Conservation (phyloP, 2,888 invertebrate genomes). For the Tanypteryx hageni region DNA sequence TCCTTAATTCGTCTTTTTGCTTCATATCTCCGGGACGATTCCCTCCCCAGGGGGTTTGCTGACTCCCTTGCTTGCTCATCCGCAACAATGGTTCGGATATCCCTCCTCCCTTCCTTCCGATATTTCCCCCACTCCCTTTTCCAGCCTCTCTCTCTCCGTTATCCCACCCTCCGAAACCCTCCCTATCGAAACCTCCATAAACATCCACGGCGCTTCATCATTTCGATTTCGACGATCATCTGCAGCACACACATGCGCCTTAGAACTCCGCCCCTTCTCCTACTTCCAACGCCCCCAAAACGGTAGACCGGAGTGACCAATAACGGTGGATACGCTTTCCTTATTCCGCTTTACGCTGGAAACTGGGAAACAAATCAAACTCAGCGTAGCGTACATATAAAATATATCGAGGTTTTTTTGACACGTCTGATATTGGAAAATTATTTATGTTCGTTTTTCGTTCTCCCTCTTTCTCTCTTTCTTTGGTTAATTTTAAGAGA, state of each 20-base stretch:
- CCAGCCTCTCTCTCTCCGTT: background rate
- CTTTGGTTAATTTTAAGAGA: too few species aligned
- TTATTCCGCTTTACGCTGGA: background rate
- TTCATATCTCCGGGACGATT: background rate
- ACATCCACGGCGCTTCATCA: background rate
- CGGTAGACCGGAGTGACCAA: background rate
- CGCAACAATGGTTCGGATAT: background rate
- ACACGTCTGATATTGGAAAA: background rate
- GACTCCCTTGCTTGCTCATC: background rate
- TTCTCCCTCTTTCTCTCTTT: background rate
- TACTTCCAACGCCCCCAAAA: background rate
- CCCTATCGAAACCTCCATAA: constrained; percentile 14
- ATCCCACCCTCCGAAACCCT: background rate
- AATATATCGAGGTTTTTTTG: background rate
- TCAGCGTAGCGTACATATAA: background rate
- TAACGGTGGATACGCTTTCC: background rate
- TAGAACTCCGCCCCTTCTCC: background rate
- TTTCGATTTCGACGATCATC: constrained; percentile 20
- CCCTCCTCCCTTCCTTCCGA: background rate
- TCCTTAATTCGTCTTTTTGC: constrained; percentile 1
- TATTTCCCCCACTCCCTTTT: background rate
- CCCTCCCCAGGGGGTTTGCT: background rate
- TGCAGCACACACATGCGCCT: background rate
- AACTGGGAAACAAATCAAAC: constrained; percentile 7
- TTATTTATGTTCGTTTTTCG: background rate